Percentiles rank a stretch among this genome's conserved stretches.
Evolutionary conservation across 2,797 vertebrate genomes (phyloP).

Genomic region (Sebastes oblongus): DNA sequence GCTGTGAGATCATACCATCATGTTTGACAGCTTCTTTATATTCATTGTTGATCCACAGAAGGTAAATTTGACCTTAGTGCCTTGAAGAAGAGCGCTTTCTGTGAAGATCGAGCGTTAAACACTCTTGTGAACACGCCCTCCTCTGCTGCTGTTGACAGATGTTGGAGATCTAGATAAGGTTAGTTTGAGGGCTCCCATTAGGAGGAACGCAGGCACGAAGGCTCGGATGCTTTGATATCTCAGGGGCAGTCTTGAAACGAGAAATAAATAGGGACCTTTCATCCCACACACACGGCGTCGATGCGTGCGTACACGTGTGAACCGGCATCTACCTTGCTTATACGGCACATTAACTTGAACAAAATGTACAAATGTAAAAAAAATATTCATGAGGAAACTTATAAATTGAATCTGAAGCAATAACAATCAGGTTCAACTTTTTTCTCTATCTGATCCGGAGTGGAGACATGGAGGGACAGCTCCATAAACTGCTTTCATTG

Average conservation of each 20-base stretch:
- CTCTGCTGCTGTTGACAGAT: conserved; percentile 56
- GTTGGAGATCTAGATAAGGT: conserved; percentile 35
- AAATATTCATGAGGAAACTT: background rate
- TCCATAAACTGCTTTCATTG: too few relatives aligned
- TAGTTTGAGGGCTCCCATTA: conserved; percentile 59
- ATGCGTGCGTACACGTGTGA: background rate
- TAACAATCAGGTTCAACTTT: background rate
- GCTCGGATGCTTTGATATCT: conserved; percentile 48
- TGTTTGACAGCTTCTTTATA: background rate
- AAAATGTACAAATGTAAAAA: background rate
- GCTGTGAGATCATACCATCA: background rate
- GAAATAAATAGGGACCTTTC: conserved; percentile 7
- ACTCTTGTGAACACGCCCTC: conserved; percentile 34
- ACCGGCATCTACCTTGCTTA: background rate
- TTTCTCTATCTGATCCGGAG: background rate
- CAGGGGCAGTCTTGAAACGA: conserved; percentile 10
- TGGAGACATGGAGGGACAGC: too few relatives aligned
- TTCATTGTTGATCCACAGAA: background rate
- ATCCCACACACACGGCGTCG: background rate
- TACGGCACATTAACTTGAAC: background rate
- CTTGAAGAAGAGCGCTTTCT: background rate
- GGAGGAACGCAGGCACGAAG: conserved; percentile 8
- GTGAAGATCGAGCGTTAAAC: conserved; percentile 19
- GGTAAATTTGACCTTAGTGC: background rate
- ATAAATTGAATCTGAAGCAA: background rate